phyloP scores from a whole-genome alignment of 2,113 vertebrate genomes.

The Apteryx mantelli region DNA sequence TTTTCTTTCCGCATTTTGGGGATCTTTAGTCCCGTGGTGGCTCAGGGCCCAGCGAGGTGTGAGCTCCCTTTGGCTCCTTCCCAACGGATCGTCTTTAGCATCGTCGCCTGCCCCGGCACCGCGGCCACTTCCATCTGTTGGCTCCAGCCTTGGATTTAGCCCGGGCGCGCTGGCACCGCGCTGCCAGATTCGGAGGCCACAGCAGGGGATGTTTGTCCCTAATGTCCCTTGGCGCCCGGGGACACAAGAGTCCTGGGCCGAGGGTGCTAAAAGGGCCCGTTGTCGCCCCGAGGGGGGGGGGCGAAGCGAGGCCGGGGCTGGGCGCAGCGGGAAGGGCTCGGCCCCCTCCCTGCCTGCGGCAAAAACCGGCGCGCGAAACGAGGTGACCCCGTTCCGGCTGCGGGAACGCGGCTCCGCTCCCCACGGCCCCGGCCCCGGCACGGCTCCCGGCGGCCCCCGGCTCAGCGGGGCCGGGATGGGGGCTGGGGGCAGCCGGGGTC shows the following conservation, averaged over 20 bases:
- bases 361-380: accelerated
- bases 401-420: accelerated
- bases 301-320: not conserved
- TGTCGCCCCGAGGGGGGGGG: no score
- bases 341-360: accelerated
- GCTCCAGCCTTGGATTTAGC: not conserved
- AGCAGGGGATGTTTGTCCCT: no score
- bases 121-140: accelerated
- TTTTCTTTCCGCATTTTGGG: no score
- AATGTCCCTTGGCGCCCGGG: accelerated
- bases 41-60: no score
- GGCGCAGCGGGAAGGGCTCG: not conserved
- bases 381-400: slow-evolving; percentile 26
- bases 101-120: not conserved
- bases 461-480: no score
- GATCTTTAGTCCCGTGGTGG: no score
- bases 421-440: accelerated
- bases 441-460: no score
- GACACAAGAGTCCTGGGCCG: accelerated
- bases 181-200: no score
- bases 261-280: not conserved
- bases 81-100: accelerated
- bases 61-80: not conserved
- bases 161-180: not conserved
- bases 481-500: no score